Evolutionary conservation across 2,797 vertebrate species (phyloP), one percentile per base, ranked within the genome.

Genomic region (Notamacropus eugenii): DNA sequence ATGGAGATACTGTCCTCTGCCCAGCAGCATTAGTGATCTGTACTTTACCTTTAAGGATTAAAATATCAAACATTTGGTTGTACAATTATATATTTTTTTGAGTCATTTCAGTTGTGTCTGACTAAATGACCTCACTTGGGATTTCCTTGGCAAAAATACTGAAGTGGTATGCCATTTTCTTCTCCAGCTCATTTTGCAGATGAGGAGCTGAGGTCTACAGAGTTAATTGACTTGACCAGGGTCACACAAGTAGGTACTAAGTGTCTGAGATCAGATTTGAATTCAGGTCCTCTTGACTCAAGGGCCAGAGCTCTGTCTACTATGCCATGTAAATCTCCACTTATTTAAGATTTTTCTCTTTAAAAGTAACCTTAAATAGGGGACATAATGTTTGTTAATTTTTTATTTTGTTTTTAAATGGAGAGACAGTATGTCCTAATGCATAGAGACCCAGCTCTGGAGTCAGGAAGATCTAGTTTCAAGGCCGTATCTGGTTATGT

Each of bases 11-110:
- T 46, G 40, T 8, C n/a, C 6, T 46, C n/a, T 94, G 55, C 94
- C 87, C 55, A 56, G 90, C 96, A 95, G 31, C 50, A 94, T 56
- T 55, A 90, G 0, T 4, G 46, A 58, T 91, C 0, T 58, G 0
- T 90, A 87, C 92, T 67, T 95, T 67, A 52, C 92, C 92, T 95
- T 93, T 91, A 12, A 62, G 46, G 54, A 95, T 90, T 94, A 58
- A 95, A 92, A 74, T 94, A 90, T 1, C 59, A 93, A 31, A 74
- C 14, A 74, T 40, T 74, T 40, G 19, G 3, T 74, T 40, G n/a
- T 74, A 74, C 6, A 74, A 8, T 74, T 74, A 19, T 40, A 19
- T 59, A 46, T 67, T 34, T 67, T n/a, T 1, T 74, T 74, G 16
- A 67, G 59, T 74, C 14, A 67, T 67, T 67, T 74, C 34, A 74